phyloP scores from a whole-genome alignment of 2,888 invertebrate genomes.

The Stegophylla sp. region DNA sequence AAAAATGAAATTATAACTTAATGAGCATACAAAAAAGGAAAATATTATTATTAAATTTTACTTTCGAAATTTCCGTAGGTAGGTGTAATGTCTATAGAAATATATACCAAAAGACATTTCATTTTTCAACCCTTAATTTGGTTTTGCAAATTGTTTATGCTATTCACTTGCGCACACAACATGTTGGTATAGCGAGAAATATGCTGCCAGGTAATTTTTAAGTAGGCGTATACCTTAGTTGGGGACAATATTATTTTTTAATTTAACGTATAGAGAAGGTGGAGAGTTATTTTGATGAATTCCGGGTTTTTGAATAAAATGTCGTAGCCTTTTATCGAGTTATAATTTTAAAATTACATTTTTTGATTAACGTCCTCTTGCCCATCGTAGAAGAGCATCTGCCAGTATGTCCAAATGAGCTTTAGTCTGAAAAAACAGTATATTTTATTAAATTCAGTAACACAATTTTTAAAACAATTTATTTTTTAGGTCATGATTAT shows the following conservation, averaged over 20 bases:
- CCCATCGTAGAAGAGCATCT: conserved; percentile 92
- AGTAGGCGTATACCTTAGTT: background rate
- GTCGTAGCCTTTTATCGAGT: conserved; percentile 4
- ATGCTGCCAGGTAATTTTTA: background rate
- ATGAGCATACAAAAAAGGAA: conserved; percentile 23
- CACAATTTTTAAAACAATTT: conserved; percentile 22
- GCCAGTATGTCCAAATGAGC: conserved; percentile 93
- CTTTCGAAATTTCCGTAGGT: conserved; percentile 9
- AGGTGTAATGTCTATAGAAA: conserved; percentile 1
- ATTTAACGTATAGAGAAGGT: background rate
- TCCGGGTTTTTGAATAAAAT: conserved; percentile 18
- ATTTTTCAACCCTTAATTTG: conserved; percentile 13
- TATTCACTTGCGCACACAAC: background rate
- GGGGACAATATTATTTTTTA: conserved; percentile 17
- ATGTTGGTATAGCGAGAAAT: background rate
- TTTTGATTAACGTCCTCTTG: conserved; percentile 82
- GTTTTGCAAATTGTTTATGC: conserved; percentile 10
- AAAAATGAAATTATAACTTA: conserved; percentile 39
- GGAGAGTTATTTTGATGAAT: conserved; percentile 7
- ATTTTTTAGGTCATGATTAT: background rate
- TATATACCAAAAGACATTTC: background rate
- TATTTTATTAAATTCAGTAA: conserved; percentile 21
- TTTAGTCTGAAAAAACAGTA: conserved; percentile 78
- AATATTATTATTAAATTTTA: background rate
- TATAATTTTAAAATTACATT: conserved; percentile 44